phyloP scores from a whole-genome alignment of 2,113 vertebrate species.

The Paratilapia polleni region DNA sequence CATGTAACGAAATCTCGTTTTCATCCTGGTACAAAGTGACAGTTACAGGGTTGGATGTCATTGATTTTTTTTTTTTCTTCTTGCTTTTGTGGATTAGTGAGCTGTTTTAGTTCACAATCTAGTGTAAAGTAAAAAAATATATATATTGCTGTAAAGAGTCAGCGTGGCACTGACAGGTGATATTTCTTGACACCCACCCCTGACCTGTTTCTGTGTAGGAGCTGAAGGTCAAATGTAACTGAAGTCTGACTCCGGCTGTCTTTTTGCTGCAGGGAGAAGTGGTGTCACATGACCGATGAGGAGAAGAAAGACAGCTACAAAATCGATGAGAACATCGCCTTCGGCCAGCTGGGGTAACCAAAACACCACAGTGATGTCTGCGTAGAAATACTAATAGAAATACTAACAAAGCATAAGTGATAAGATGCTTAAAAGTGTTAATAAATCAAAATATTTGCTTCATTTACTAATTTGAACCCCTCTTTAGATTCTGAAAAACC shows the following conservation, averaged over 20 bases:
- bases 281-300: conserved; percentile 97
- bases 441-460: not conserved
- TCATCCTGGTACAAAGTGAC: not conserved
- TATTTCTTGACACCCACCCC: conserved; percentile 18
- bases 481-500: not conserved
- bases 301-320: conserved; percentile 92
- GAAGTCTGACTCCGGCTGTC: conserved; percentile 24
- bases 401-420: not conserved
- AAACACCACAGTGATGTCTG: not conserved
- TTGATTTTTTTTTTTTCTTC: not conserved
- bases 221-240: not conserved
- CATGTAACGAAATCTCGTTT: not conserved
- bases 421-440: not conserved
- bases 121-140: no score
- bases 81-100: not conserved
- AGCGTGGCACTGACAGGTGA: not conserved
- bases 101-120: not conserved
- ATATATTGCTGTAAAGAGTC: not conserved
- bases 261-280: conserved; percentile 89
- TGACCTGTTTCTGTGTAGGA: conserved; percentile 14
- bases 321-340: conserved; percentile 96
- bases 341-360: conserved; percentile 94
- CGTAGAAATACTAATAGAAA: not conserved
- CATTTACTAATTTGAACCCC: not conserved
- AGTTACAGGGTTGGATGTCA: conserved; percentile 47